Base-by-base conservation (phyloP, 2,113 vertebrate genomes). In the Bucco capensis region DNA sequence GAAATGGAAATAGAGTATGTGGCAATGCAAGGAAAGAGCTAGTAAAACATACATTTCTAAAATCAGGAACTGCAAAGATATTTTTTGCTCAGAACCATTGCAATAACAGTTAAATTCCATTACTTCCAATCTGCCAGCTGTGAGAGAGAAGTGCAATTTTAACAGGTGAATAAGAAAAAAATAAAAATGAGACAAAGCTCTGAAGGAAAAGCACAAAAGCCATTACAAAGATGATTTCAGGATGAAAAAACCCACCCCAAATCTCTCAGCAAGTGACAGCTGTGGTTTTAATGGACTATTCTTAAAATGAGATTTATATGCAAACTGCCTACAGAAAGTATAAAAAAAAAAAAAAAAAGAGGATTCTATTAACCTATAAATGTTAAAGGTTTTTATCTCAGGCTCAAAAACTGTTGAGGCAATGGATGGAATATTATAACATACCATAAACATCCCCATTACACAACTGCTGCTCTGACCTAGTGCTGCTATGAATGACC, bases 71-170 rank as follows among this genome's bases (percentile, higher is more conserved):
- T n/a, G 46, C n/a, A 74, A 71, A 83, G 47, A 30, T 33, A 61
- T 50, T 78, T 70, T 75, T 82, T 35, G 15, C 65, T 56, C 73
- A 89, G 76, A 91, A 81, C 14, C 79, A 30, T n/a, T 84, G 78
- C 58, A 76, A 19, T 46, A 79, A 78, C 85, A 93, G 88, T 88
- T 91, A 93, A 96, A 96, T 93, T 92, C 92, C 62, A 84, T 93
- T 96, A 86, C 70, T 95, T 94, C 70, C 92, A 88, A 88, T 88
- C 83, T 94, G 73, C 90, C 96, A 96, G 86, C 80, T 95, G 90
- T 75, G 86, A 72, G 76, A 83, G 50, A 81, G 82, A 95, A 85
- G 47, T 62, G 54, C 58, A 90, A 44, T 95, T 93, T 81, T 93
- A 93, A 86, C 86, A 94, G 87, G 91, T 86, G 94, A 93, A 92